These are phyloP conservation scores for Corydoras maculifer DNA, from an alignment of 2,113 vertebrate species.

Conservation along the genomic window DNA sequence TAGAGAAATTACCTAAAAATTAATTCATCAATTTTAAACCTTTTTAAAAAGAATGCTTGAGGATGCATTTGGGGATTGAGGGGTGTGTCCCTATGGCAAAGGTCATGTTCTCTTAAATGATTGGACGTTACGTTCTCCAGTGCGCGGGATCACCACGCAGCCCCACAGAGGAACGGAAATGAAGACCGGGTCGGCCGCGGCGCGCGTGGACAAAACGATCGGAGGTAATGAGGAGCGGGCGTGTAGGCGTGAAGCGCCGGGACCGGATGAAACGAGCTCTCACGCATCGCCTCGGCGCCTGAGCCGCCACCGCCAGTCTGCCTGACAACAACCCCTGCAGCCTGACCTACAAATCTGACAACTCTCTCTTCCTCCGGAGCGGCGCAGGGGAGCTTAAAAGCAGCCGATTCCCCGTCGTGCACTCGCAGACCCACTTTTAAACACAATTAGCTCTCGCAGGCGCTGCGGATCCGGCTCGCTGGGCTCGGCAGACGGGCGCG, in stretches of 20 bases:
- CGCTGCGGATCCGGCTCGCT: constrained; percentile 42
- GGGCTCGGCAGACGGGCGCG: constrained; percentile 17
- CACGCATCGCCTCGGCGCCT: constrained; percentile 8
- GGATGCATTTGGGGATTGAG: too few relatives aligned
- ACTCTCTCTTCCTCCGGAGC: constrained; percentile 62
- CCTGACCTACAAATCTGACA: constrained; percentile 72
- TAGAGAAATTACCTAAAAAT: too few relatives aligned
- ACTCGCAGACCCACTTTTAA: constrained; percentile 67
- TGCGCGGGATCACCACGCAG: too few relatives aligned
- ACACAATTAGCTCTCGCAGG: constrained; percentile 61
- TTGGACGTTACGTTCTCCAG: too few relatives aligned
- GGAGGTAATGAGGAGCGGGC: neutral
- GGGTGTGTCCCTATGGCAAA: too few relatives aligned
- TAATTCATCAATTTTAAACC: too few relatives aligned
- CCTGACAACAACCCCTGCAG: constrained; percentile 65
- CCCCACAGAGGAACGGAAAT: too few relatives aligned
- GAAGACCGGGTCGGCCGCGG: too few relatives aligned
- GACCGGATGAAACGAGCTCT: constrained; percentile 23
- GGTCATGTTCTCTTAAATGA: too few relatives aligned
- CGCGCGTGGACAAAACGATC: too few relatives aligned
- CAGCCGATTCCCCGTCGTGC: constrained; percentile 60
- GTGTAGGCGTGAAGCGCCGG: neutral
- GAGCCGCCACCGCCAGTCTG: constrained; percentile 53
- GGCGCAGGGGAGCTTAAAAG: constrained; percentile 57
- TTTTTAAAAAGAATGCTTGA: too few relatives aligned